Evolutionary conservation across 2,113 vertebrate species (phyloP).

Genomic region (Lophochroa leadbeateri): DNA sequence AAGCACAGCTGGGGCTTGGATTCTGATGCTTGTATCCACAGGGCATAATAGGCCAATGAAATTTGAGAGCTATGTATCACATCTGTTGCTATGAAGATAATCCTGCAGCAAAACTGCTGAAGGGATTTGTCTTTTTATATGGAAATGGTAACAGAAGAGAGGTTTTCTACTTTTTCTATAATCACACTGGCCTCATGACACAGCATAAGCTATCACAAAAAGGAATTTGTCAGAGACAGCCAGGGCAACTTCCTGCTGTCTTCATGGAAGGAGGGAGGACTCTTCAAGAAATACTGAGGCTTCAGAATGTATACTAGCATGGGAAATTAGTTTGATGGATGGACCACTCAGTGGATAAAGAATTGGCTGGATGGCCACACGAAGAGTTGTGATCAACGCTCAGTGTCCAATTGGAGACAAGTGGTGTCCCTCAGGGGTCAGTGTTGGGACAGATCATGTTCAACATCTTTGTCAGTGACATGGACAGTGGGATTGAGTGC

Average conservation of each 20-base stretch:
- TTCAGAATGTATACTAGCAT: not conserved
- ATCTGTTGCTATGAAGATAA: not conserved
- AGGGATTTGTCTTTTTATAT: not conserved
- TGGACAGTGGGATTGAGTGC: not conserved
- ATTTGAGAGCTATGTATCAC: not conserved
- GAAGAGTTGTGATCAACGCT: not conserved
- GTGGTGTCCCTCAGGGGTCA: not conserved
- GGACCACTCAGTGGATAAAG: not conserved
- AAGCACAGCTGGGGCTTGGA: not conserved
- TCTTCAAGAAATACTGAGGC: not conserved
- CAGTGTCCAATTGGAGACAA: not conserved
- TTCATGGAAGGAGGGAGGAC: not conserved
- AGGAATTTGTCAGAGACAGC: not conserved
- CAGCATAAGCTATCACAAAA: not conserved
- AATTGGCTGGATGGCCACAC: not conserved
- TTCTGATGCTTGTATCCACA: not conserved
- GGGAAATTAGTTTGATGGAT: not conserved
- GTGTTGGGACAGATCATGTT: not conserved
- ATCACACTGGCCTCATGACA: not conserved
- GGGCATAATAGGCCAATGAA: not conserved
- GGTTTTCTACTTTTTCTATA: not conserved
- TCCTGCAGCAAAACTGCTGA: not conserved
- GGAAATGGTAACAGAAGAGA: not conserved
- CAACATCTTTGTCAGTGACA: not conserved
- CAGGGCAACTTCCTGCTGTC: not conserved